Conservation (phyloP, 2,888 invertebrate species). For the Yponomeuta malinellus region DNA sequence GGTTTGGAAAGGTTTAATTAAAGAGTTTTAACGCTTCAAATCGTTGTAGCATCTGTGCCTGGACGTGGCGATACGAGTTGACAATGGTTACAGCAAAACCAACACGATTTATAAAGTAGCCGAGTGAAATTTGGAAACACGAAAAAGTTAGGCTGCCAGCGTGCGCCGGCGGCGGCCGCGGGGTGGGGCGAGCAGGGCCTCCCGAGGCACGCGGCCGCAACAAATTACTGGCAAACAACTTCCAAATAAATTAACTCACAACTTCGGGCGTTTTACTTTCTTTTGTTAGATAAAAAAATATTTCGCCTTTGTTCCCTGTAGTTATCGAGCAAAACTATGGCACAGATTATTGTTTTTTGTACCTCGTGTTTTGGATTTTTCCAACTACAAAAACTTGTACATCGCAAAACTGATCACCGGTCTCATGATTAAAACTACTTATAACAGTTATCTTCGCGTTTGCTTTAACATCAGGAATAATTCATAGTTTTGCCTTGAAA, state of each 20-base stretch:
- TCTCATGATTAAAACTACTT: no score
- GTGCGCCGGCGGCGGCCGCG: constrained; percentile 37
- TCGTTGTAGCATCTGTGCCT: neutral
- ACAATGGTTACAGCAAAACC: constrained; percentile 32
- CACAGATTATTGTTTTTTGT: neutral
- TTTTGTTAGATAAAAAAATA: constrained; percentile 62
- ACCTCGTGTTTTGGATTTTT: neutral
- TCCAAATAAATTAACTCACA: constrained; percentile 73
- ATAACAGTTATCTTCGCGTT: no score
- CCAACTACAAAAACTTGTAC: neutral
- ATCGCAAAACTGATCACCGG: no score
- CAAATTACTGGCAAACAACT: constrained; percentile 73
- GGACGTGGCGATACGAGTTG: constrained; percentile 19
- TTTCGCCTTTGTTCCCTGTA: constrained; percentile 57
- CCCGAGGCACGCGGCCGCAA: constrained; percentile 61
- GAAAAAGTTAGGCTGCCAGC: constrained; percentile 55
- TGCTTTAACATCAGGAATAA: no score
- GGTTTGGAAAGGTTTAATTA: neutral
- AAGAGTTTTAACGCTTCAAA: neutral
- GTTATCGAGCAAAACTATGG: neutral
- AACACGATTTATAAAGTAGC: constrained; percentile 46
- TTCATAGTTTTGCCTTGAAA: no score
- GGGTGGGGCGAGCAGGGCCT: constrained; percentile 25
- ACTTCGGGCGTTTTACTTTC: constrained; percentile 67
- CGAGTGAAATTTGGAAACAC: constrained; percentile 53